Percentiles rank a stretch among this genome's conserved stretches.
phyloP scores from a whole-genome alignment of 2,797 vertebrate species.

The Ficedula albicollis region DNA sequence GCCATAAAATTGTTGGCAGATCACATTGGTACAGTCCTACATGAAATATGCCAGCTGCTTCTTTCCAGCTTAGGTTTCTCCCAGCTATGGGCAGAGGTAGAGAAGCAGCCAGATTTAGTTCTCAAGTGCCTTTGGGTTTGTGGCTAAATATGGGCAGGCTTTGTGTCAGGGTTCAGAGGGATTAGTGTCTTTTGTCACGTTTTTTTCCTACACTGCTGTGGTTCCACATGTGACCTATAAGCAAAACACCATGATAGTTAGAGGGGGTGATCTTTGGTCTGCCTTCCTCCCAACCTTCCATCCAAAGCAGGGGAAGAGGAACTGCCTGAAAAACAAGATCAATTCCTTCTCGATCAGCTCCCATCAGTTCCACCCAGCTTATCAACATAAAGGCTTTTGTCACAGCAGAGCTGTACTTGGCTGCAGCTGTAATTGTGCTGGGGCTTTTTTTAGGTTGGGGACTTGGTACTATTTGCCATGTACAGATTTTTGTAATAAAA shows the following conservation, averaged over 20 bases:
- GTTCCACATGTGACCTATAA: not conserved
- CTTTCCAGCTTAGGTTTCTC: constrained; percentile 12
- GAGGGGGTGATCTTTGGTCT: not conserved
- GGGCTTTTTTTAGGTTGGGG: not conserved
- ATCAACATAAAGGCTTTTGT: not conserved
- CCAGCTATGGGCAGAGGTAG: constrained; percentile 5
- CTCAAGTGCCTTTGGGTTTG: not conserved
- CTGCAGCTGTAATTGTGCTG: not conserved
- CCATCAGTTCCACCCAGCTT: not conserved
- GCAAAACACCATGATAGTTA: not conserved
- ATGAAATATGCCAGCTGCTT: constrained; percentile 31
- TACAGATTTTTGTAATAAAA: not conserved
- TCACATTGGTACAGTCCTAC: not conserved
- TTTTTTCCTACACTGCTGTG: not conserved
- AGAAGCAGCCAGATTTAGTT: not conserved
- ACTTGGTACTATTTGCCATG: not conserved
- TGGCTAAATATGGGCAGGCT: not conserved
- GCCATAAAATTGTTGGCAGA: constrained; percentile 24
- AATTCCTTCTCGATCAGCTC: not conserved
- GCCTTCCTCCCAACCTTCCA: not conserved
- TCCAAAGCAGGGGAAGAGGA: not conserved
- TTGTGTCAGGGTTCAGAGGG: not conserved
- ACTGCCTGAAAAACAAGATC: not conserved
- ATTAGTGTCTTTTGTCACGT: not conserved
- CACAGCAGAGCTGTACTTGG: not conserved